Percentiles rank a stretch among this genome's conserved stretches.
phyloP scores from a whole-genome alignment of 2,797 vertebrate genomes.

The Melanotaenia pygmaea region DNA sequence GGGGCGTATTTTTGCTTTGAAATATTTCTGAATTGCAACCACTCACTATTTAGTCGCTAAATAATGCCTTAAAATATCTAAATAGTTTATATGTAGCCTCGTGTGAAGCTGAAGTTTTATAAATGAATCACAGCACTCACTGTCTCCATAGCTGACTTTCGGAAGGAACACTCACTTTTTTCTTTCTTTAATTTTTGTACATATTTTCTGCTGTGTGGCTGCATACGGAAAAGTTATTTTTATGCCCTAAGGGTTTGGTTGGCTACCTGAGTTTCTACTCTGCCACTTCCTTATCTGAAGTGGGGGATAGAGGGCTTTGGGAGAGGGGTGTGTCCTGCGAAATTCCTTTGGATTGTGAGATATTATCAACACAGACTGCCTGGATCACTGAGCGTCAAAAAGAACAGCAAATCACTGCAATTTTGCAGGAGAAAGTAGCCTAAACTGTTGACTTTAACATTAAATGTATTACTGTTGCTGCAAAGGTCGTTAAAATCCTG shows the following conservation, averaged over 20 bases:
- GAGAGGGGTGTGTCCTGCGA: conserved; percentile 64
- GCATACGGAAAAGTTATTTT: conserved; percentile 13
- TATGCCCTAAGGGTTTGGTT: conserved; percentile 33
- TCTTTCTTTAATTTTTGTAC: neutral
- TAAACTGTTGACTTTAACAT: conserved; percentile 1
- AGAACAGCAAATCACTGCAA: conserved; percentile 22
- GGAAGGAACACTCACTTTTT: neutral
- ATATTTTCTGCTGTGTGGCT: neutral
- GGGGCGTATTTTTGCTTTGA: too few relatives aligned
- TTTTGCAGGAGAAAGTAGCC: neutral
- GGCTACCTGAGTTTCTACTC: conserved; percentile 53
- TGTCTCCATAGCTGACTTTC: neutral
- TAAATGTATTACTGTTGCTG: neutral
- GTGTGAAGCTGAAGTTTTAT: neutral
- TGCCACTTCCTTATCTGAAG: conserved; percentile 64
- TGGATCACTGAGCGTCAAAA: conserved; percentile 36
- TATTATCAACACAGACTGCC: conserved; percentile 50
- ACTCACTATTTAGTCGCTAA: neutral
- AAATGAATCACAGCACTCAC: neutral
- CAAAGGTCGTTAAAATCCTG: too few relatives aligned
- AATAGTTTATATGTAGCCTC: neutral
- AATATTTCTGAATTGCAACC: too few relatives aligned
- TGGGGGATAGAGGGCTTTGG: conserved; percentile 17
- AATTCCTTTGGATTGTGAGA: conserved; percentile 70
- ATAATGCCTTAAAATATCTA: neutral